A percentile compares a stretch with the other conserved stretches of the same genome.
phyloP scores from a whole-genome alignment of 2,113 vertebrate species.

The Solenodon paradoxus region DNA sequence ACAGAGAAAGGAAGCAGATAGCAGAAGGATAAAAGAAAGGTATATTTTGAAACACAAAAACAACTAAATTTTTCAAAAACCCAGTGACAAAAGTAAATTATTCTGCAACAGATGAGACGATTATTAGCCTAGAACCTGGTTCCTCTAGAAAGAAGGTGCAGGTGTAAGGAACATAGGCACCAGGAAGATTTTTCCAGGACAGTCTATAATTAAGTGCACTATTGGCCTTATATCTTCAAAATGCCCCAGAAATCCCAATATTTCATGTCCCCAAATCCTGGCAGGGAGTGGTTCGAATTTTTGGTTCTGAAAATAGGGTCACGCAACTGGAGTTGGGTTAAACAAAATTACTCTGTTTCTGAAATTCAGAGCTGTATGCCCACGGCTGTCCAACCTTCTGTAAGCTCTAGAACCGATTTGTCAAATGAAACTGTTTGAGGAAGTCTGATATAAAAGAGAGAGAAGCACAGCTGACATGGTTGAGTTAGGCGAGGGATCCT shows the following conservation, averaged over 20 bases:
- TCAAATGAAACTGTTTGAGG: background rate
- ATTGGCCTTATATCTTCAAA: background rate
- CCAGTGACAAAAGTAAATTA: background rate
- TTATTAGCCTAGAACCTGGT: background rate
- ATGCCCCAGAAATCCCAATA: background rate
- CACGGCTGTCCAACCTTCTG: background rate
- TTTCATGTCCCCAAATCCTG: background rate
- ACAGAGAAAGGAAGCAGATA: background rate
- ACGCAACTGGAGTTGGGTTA: background rate
- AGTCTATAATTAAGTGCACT: background rate
- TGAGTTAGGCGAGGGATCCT: background rate
- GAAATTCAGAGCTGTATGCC: background rate
- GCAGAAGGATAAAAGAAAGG: background rate
- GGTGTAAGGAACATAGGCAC: background rate
- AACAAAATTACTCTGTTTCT: background rate
- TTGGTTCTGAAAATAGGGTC: slow-evolving; percentile 17
- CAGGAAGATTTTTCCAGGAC: background rate
- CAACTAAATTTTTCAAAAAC: background rate
- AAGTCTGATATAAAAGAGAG: background rate
- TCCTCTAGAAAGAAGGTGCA: background rate
- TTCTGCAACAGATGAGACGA: background rate
- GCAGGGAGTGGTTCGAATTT: background rate
- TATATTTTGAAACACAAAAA: background rate
- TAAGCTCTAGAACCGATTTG: background rate
- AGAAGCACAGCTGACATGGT: background rate